A percentile compares a stretch with the other conserved stretches of the same genome.
phyloP scores from a whole-genome alignment of 2,113 vertebrate genomes.

The Mustelus asterias region DNA sequence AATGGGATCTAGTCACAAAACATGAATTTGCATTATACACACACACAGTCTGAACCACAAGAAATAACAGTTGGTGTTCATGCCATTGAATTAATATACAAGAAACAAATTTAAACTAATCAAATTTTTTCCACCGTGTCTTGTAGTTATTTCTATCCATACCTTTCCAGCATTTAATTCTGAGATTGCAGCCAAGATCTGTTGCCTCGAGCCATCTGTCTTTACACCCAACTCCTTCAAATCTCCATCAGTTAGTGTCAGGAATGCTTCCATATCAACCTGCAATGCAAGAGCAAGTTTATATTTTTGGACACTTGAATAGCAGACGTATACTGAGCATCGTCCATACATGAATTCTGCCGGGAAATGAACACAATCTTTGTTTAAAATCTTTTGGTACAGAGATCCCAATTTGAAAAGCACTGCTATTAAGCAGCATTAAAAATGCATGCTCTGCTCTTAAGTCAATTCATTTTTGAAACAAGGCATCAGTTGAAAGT shows the following conservation, averaged over 20 bases:
- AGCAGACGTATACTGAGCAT: background rate
- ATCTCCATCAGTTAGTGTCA: conserved; percentile 93
- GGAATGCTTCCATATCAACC: conserved; percentile 97
- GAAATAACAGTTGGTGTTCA: background rate
- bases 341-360: background rate
- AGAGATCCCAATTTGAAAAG: background rate
- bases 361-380: background rate
- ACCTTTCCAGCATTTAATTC: conserved; percentile 98
- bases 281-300: conserved; percentile 42
- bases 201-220: conserved; percentile 88
- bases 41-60: background rate
- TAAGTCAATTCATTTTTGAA: background rate
- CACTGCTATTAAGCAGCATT: background rate
- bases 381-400: background rate
- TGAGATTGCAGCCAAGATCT: conserved; percentile 92
- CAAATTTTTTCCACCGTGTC: background rate
- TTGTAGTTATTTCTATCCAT: conserved; percentile 6
- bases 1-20: background rate
- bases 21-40: background rate
- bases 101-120: background rate
- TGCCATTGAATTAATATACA: background rate
- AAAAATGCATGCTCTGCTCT: background rate
- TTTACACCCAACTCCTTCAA: conserved; percentile 93
- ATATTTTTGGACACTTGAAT: background rate
- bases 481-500: background rate